Conservation (phyloP, 2,113 vertebrate species). For the Varanus salvator region DNA sequence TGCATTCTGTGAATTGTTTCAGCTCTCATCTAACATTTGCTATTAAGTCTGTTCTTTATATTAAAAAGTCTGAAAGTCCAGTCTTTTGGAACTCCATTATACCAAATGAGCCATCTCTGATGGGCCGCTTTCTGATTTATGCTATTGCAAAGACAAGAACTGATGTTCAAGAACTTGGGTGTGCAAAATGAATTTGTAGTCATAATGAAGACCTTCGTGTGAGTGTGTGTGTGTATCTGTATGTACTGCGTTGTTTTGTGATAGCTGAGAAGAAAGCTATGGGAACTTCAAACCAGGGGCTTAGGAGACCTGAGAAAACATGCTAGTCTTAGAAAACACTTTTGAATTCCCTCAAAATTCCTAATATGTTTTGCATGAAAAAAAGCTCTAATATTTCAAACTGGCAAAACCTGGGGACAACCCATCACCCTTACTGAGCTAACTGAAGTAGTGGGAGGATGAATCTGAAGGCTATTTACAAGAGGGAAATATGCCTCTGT, state of each 20-base stretch:
- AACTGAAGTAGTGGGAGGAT: no score
- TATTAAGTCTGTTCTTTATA: slow-evolving; percentile 46
- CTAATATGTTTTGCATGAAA: neutral
- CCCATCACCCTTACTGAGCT: no score
- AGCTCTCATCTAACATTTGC: slow-evolving; percentile 20
- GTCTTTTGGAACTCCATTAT: slow-evolving; percentile 51
- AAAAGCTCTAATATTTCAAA: neutral
- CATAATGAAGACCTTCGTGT: slow-evolving; percentile 33
- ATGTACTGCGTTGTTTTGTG: slow-evolving; percentile 36
- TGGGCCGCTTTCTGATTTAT: slow-evolving; percentile 39
- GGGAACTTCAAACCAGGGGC: slow-evolving; percentile 26
- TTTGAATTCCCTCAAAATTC: neutral
- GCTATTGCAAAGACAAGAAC: slow-evolving; percentile 39
- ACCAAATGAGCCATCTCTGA: slow-evolving; percentile 33
- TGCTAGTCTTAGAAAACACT: neutral
- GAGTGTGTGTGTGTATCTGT: slow-evolving; percentile 26
- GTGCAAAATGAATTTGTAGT: slow-evolving; percentile 49
- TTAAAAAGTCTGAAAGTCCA: slow-evolving; percentile 34
- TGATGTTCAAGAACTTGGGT: slow-evolving; percentile 47
- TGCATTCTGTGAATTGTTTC: slow-evolving; percentile 46
- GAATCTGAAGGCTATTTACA: no score
- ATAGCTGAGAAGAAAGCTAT: slow-evolving; percentile 41
- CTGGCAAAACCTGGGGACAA: neutral
- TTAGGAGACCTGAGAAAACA: neutral
- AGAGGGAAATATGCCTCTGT: no score